Base-by-base conservation (phyloP, 2,797 vertebrate genomes). In the Erethizon dorsatum region DNA sequence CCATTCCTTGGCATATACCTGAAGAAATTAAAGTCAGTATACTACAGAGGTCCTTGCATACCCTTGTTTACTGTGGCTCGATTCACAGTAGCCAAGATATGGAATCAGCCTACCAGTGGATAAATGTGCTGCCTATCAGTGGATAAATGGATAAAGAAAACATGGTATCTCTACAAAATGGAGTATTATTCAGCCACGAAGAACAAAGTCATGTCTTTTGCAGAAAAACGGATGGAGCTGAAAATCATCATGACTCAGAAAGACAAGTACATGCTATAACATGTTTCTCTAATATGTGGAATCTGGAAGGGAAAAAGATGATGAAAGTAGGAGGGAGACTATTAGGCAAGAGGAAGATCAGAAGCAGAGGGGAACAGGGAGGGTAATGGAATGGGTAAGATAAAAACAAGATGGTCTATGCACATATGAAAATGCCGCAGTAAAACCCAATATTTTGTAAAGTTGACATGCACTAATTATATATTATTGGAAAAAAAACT, bases 171-270 rank as follows among this genome's bases (percentile, higher is more conserved):
- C 71, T 54, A 86, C 20, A 73, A 52, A 61, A 69, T 47, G 24
- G 92, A 88, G 47, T 84, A 93, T 59, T 80, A 75, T 45, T 90
- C 7, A 61, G 41, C 56, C 90, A 90, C 65, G 85, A 83, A 90
- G 28, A 83, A 92, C 41, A 47, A 95, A 92, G 45, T 77, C 73
- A 50, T 50, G 26, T 77, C 45, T 50, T 77, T 77, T 77, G 26
- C 14, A 47, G 73, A 50, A 77, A 47, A 50, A 77, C 50, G 73
- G 73, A 75, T 28, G 13, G 73, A 47, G 24, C 41, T 31, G 26
- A 24, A 75, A 45, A 50, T 77, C 73, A 75, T 31, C 45, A 28
- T 50, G 26, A 28, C 45, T 50, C 45, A 17, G 45, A 77, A 50
- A 50, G 73, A 26, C 11, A 50, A 77, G 45, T 47, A 77, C 73